Evolutionary conservation across 2,113 vertebrate genomes (phyloP).

Genomic region (Chloropsis hardwickii): DNA sequence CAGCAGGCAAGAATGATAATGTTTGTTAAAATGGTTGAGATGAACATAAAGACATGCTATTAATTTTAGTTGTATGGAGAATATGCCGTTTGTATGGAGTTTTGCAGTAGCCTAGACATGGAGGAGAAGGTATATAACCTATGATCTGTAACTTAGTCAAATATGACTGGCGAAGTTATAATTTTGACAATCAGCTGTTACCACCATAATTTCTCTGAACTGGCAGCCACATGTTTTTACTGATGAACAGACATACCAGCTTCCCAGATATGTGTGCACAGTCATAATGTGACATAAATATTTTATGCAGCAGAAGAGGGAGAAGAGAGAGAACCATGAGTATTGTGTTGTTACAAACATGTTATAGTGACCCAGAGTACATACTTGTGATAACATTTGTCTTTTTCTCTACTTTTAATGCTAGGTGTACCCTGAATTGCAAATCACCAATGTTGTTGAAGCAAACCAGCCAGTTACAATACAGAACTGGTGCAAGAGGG

Average conservation of each 20-base stretch:
- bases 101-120: background rate
- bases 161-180: background rate
- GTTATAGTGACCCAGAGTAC: background rate
- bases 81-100: background rate
- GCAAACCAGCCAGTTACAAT: conserved; percentile 97
- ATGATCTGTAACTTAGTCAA: background rate
- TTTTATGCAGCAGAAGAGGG: background rate
- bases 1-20: background rate
- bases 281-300: background rate
- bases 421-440: conserved; percentile 94
- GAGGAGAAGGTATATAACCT: background rate
- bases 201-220: background rate
- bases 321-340: background rate
- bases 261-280: background rate
- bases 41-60: background rate
- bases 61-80: background rate
- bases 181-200: background rate
- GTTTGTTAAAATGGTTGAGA: background rate
- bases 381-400: background rate
- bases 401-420: background rate
- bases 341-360: background rate
- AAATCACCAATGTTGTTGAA: conserved; percentile 98
- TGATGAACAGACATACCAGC: background rate
- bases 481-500: conserved; percentile 96
- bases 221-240: background rate